These are phyloP conservation scores for Poecilobothrus nobilitatus DNA, from an alignment of 2,888 invertebrate species.

Conservation along the genomic window DNA sequence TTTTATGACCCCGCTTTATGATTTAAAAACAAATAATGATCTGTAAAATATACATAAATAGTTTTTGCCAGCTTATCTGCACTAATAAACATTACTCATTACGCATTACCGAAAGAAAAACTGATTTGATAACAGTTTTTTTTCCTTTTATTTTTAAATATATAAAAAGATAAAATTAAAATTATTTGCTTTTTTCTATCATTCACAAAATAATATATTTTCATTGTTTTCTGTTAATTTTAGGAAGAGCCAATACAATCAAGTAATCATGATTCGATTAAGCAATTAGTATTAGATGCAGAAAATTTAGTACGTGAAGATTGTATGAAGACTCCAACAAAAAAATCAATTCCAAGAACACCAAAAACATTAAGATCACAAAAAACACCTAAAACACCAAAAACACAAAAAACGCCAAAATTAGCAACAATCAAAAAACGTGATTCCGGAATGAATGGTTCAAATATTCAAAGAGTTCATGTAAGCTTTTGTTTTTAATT, in stretches of 20 bases:
- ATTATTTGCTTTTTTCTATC: not conserved
- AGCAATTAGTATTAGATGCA: constrained; percentile 68
- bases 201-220: not conserved
- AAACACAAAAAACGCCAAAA: constrained; percentile 21
- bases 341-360: constrained; percentile 38
- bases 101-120: not conserved
- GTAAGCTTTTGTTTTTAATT: constrained; percentile 25
- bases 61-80: no score
- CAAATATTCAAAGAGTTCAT: constrained; percentile 42
- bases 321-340: constrained; percentile 41
- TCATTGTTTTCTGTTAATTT: constrained; percentile 12
- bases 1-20: no score
- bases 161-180: no score
- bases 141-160: no score
- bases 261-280: constrained; percentile 52
- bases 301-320: constrained; percentile 62
- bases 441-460: constrained; percentile 38
- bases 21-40: no score
- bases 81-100: not conserved
- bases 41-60: no score
- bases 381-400: constrained; percentile 27
- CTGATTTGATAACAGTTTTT: constrained; percentile 11
- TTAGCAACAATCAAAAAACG: constrained; percentile 40
- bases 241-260: constrained; percentile 6
- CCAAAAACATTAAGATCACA: constrained; percentile 26